Base-by-base conservation (phyloP, 2,888 invertebrate species). In the Teleiodes luculella region DNA sequence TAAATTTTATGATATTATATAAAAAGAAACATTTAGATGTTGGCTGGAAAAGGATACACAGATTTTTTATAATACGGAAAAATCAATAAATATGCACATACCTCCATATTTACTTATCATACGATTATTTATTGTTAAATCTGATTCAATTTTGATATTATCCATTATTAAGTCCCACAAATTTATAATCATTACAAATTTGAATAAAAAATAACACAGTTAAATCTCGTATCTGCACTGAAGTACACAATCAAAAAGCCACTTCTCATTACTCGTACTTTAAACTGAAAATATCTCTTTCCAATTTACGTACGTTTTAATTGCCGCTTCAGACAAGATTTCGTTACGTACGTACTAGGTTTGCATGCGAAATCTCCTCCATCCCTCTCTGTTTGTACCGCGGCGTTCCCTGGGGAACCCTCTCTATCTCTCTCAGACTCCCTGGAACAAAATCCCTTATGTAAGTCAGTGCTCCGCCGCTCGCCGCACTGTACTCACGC, bases 271-370 rank as follows among this genome's bases (percentile, higher is more conserved):
- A 43, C 43, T 43, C n/a, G n/a, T 28, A 43, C 30, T 14, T 31
- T 13, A 31, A 30, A 31, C 46, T 31, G 67, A 76, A 74, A 68
- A 72, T 76, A 77, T 78, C 76, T 78, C 76, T 74, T 75, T 68
- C 73, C 73, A 80, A 81, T 82, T 82, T 78, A 81, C 83, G 76
- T 79, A 78, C 76, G 77, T 83, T 86, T 85, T 87, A 86, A 89
- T 87, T 88, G 87, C 82, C 78, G 79, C 79, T 85, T 84, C 81
- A 80, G 79, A 82, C 81, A 81, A 81, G 80, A 82, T 85, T 83
- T 80, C 74, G 76, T 71, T 74, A 69, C 28, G 43, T 37, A 13
- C 37, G 37, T 28, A 43, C 24, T 24, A 24, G 72, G 72, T 76
- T 77, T 76, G 70, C 74, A 78, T 77, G 78, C 69, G 79, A 80